phyloP scores from a whole-genome alignment of 2,888 invertebrate genomes.

The Antitype chi region DNA sequence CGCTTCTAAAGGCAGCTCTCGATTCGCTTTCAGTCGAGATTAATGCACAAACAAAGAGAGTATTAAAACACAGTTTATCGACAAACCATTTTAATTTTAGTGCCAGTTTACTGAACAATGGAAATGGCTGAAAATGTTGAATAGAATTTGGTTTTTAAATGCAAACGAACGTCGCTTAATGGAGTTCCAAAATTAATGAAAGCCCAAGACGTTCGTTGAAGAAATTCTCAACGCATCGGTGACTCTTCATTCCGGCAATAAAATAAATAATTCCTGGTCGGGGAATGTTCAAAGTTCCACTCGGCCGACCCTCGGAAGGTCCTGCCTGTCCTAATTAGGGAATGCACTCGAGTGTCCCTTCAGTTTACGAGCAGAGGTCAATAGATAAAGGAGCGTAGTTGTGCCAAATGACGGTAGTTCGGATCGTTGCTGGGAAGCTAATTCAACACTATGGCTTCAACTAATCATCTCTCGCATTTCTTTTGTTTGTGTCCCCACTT shows the following conservation, averaged over 20 bases:
- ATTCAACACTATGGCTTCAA: constrained; percentile 44
- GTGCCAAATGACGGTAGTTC: constrained; percentile 62
- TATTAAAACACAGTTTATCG: constrained; percentile 55
- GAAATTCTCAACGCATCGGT: constrained; percentile 63
- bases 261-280: constrained; percentile 68
- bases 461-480: constrained; percentile 42
- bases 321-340: constrained; percentile 64
- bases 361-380: constrained; percentile 67
- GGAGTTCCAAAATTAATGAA: constrained; percentile 59
- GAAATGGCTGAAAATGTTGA: constrained; percentile 7
- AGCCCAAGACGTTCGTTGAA: constrained; percentile 47
- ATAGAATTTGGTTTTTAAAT: constrained; percentile 33
- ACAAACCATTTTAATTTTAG: constrained; percentile 42
- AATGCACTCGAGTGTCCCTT: constrained; percentile 68
- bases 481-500: constrained; percentile 15
- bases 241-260: constrained; percentile 62
- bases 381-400: constrained; percentile 61
- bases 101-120: constrained; percentile 21
- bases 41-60: constrained; percentile 48
- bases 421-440: constrained; percentile 33
- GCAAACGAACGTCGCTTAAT: constrained; percentile 31
- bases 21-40: constrained; percentile 47
- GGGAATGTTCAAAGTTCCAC: constrained; percentile 65
- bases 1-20: constrained; percentile 35
- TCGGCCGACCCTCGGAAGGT: constrained; percentile 55